Evolutionary conservation across 2,797 vertebrate species (phyloP).

Genomic region (Parauchenoglanis ngamensis): DNA sequence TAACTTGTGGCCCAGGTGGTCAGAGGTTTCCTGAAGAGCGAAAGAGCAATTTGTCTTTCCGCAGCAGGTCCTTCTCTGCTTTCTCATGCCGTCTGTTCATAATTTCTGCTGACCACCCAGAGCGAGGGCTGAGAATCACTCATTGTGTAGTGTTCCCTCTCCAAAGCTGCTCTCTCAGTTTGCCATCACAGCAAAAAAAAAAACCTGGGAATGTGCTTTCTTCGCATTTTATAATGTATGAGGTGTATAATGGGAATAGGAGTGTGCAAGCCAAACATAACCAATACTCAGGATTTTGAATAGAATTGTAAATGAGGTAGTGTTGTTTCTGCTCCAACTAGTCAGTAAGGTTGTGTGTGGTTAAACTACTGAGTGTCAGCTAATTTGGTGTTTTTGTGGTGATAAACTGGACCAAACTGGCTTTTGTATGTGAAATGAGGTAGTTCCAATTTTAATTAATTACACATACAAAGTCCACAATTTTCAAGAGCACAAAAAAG

Average conservation of each 20-base stretch:
- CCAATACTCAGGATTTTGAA: background rate
- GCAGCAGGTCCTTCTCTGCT: background rate
- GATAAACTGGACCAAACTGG: background rate
- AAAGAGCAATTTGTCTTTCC: constrained; percentile 17
- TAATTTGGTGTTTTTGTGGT: background rate
- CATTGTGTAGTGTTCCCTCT: background rate
- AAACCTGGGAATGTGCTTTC: background rate
- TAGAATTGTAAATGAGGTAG: background rate
- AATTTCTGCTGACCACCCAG: constrained; percentile 31
- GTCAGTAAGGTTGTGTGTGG: background rate
- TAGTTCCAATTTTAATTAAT: background rate
- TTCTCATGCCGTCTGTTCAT: constrained; percentile 20
- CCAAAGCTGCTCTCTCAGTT: background rate
- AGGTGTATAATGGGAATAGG: background rate
- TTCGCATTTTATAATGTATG: background rate
- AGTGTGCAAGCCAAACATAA: background rate
- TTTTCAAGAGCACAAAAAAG: background rate
- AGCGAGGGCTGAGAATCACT: background rate
- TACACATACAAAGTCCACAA: background rate
- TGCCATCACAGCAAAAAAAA: constrained; percentile 20
- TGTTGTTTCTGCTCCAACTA: background rate
- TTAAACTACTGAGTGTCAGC: background rate
- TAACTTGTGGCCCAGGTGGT: background rate
- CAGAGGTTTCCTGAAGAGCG: constrained; percentile 5
- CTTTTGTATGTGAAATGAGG: background rate